phyloP scores from a whole-genome alignment of 2,888 invertebrate genomes.

The Synergus gifuensis region DNA sequence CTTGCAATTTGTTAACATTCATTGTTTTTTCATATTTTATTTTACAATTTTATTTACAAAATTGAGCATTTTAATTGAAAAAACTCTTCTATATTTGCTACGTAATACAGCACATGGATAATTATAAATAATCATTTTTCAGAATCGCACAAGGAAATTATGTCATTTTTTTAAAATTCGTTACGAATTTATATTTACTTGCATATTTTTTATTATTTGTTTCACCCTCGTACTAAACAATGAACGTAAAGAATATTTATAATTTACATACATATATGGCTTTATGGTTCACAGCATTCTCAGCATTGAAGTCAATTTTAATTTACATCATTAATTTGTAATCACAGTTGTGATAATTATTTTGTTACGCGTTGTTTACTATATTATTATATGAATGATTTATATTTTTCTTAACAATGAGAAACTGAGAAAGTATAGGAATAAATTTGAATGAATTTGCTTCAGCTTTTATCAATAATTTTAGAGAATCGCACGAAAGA shows the following conservation, averaged over 20 bases:
- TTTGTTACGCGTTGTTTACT: too few relatives aligned
- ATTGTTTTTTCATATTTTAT: too few relatives aligned
- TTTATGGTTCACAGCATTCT: not conserved
- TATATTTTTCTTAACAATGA: too few relatives aligned
- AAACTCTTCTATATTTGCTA: too few relatives aligned
- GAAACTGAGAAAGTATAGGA: too few relatives aligned
- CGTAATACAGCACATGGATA: too few relatives aligned
- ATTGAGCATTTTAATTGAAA: too few relatives aligned
- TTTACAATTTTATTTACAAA: too few relatives aligned
- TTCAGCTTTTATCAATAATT: too few relatives aligned
- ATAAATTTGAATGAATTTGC: not conserved
- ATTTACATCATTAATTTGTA: not conserved
- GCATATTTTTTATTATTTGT: not conserved
- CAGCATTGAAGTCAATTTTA: slow-evolving; percentile 1
- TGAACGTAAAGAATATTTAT: not conserved
- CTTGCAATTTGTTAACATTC: not conserved
- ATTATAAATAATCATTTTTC: not conserved
- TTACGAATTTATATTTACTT: not conserved
- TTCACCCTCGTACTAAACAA: not conserved
- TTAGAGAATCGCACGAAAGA: too few relatives aligned
- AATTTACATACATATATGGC: not conserved
- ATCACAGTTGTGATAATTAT: not conserved
- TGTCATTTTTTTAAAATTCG: not conserved
- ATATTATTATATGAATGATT: too few relatives aligned
- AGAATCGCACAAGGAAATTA: not conserved